Conservation (phyloP, 2,888 invertebrate species). For the Scaptomyza parva region DNA sequence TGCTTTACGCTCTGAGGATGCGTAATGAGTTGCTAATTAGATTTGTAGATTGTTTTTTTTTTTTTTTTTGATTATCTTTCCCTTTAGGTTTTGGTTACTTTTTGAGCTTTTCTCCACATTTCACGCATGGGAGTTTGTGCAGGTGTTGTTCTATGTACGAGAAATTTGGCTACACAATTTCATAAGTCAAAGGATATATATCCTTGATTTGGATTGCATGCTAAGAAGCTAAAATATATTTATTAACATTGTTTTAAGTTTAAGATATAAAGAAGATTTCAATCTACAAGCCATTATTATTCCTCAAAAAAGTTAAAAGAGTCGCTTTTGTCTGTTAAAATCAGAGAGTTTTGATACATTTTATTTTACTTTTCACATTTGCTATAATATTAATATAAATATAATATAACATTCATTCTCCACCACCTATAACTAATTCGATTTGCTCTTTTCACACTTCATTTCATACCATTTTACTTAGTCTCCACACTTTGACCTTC, state of each 20-base stretch:
- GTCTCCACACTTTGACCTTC: slow-evolving; percentile 16
- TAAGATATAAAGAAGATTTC: too few relatives aligned
- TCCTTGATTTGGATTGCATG: not conserved
- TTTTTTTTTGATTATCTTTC: slow-evolving; percentile 47
- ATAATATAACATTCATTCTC: too few relatives aligned
- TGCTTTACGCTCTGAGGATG: slow-evolving; percentile 37
- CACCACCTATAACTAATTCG: not conserved
- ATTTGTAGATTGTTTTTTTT: slow-evolving; percentile 68
- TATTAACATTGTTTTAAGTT: too few relatives aligned
- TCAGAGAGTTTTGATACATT: too few relatives aligned
- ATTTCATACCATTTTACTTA: not conserved
- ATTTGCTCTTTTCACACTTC: not conserved
- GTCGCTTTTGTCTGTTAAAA: too few relatives aligned
- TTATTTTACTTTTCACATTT: too few relatives aligned
- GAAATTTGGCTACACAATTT: not conserved
- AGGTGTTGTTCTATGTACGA: slow-evolving; percentile 32
- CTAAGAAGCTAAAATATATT: not conserved
- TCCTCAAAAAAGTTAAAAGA: too few relatives aligned
- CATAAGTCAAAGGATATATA: slow-evolving; percentile 17
- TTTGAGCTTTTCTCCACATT: slow-evolving; percentile 3
- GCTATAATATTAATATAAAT: too few relatives aligned
- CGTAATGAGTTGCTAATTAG: slow-evolving; percentile 83
- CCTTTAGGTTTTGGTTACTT: slow-evolving; percentile 14
- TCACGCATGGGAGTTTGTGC: slow-evolving; percentile 33
- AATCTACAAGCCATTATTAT: too few relatives aligned